phyloP scores from a whole-genome alignment of 2,888 invertebrate genomes.

The Oxystoma pomonae region DNA sequence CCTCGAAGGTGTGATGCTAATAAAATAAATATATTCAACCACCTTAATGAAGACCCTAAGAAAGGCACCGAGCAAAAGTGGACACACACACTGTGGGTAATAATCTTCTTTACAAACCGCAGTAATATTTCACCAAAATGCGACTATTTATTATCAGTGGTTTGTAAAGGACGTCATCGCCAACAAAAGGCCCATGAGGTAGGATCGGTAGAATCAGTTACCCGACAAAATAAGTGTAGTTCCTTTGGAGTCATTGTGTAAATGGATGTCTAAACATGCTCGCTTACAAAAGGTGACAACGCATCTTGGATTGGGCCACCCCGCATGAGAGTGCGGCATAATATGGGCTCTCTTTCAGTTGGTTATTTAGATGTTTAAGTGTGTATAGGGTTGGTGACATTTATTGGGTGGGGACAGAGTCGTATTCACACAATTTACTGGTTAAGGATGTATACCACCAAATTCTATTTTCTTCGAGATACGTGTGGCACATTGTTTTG shows the following conservation, averaged over 20 bases:
- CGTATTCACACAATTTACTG: too few species aligned
- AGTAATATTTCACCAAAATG: not conserved
- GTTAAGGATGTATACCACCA: too few species aligned
- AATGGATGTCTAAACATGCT: slow-evolving; percentile 27
- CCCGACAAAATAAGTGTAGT: slow-evolving; percentile 35
- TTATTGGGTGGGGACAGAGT: too few species aligned
- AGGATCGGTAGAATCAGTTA: slow-evolving; percentile 15
- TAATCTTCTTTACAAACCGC: not conserved
- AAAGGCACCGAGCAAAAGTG: too few species aligned
- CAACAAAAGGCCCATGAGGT: not conserved
- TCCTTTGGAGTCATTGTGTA: slow-evolving; percentile 34
- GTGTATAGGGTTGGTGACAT: too few species aligned
- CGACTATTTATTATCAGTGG: slow-evolving; percentile 8
- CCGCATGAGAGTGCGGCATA: slow-evolving; percentile 4
- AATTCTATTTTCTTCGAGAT: too few species aligned
- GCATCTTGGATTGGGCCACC: slow-evolving; percentile 30
- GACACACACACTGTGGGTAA: not conserved
- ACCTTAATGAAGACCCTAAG: too few species aligned
- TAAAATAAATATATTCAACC: too few species aligned
- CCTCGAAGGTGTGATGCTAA: too few species aligned
- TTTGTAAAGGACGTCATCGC: slow-evolving; percentile 19
- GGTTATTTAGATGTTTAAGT: too few species aligned
- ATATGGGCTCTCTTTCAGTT: not conserved
- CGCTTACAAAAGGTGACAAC: slow-evolving; percentile 34
- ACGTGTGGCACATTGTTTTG: too few species aligned